Base-by-base conservation (phyloP, 2,113 vertebrate species). In the Connochaetes taurinus region DNA sequence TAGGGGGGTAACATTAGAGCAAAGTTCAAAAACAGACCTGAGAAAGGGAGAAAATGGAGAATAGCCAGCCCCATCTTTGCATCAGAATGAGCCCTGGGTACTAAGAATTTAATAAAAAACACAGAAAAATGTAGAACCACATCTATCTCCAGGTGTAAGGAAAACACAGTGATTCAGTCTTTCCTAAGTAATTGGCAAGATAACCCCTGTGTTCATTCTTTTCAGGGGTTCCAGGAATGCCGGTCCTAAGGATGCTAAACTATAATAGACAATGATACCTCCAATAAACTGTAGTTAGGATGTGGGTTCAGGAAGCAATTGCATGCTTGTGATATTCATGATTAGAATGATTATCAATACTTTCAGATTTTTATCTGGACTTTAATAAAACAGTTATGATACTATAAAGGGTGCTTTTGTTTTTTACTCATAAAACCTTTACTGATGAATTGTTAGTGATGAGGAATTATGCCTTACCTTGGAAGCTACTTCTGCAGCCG, bases 391-490 rank as follows among this genome's bases (percentile, higher is more conserved):
- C 4, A 62, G 87, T 93, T 74, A 86, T 2, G 80, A 84, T 92
- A 94, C 43, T 87, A 80, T 50, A 81, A 91, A 86, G 43, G 4
- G 7, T 94, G 23, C 3, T 36, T 94, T 90, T 87, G 53, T 4
- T 90, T 87, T 71, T 86, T 60, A 88, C 47, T 91, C 67, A 94
- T 81, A 87, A 97, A 96, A 87, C 33, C n/a, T 47, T 93, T 82
- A 87, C 29, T 91, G 87, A 97, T 57, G 45, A 90, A 92, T 80
- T 92, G n/a, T 95, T 94, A 93, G 43, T 93, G 60, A 8, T 29
- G 27, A 29, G 6, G 4, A 95, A 94, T 96, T 96, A 90, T 91
- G 90, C 23, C 11, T 94, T 94, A 60, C 57, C 62, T 92, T 97
- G 92, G 57, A 86, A 91, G 58, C n/a, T 96, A 40, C 19, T 96